phyloP scores from a whole-genome alignment of 2,888 invertebrate species.

The Ornithoptera alexandrae region DNA sequence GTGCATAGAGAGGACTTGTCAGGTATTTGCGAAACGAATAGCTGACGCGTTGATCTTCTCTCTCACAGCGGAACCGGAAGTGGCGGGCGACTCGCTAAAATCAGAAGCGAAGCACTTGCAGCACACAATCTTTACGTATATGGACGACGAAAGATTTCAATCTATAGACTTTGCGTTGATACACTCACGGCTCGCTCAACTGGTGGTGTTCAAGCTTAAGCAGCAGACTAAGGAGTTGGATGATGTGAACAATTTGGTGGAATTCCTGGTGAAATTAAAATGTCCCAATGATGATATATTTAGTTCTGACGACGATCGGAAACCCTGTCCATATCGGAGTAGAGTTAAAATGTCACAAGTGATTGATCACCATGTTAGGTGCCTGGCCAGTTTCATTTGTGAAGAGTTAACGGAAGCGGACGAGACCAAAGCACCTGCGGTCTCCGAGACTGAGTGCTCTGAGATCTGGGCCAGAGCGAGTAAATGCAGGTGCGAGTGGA shows the following conservation, averaged over 20 bases:
- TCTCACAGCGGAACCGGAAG: slow-evolving; percentile 75
- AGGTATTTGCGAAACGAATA: slow-evolving; percentile 85
- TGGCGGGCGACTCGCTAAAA: slow-evolving; percentile 80
- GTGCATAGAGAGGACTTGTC: slow-evolving; percentile 71
- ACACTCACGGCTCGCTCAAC: slow-evolving; percentile 83
- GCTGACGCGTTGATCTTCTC: slow-evolving; percentile 82
- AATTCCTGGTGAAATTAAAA: slow-evolving; percentile 61
- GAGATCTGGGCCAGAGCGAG: slow-evolving; percentile 79
- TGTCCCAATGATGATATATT: slow-evolving; percentile 77
- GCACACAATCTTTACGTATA: slow-evolving; percentile 83
- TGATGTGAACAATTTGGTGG: slow-evolving; percentile 61
- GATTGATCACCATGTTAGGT: slow-evolving; percentile 64
- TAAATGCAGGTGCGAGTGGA: slow-evolving; percentile 83
- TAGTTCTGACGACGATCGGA: slow-evolving; percentile 79
- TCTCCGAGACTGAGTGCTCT: slow-evolving; percentile 79
- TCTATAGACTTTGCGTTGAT: slow-evolving; percentile 82
- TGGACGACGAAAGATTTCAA: slow-evolving; percentile 83
- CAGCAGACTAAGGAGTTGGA: slow-evolving; percentile 66
- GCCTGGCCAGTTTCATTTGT: slow-evolving; percentile 67
- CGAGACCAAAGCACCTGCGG: slow-evolving; percentile 66
- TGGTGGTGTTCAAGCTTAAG: slow-evolving; percentile 81
- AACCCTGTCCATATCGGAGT: slow-evolving; percentile 48
- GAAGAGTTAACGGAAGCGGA: slow-evolving; percentile 63
- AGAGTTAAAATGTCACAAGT: slow-evolving; percentile 56
- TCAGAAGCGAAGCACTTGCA: slow-evolving; percentile 85